A percentile compares a stretch with the other conserved stretches of the same genome.
phyloP scores from a whole-genome alignment of 2,797 vertebrate genomes.

The Toxotes lorentzi region DNA sequence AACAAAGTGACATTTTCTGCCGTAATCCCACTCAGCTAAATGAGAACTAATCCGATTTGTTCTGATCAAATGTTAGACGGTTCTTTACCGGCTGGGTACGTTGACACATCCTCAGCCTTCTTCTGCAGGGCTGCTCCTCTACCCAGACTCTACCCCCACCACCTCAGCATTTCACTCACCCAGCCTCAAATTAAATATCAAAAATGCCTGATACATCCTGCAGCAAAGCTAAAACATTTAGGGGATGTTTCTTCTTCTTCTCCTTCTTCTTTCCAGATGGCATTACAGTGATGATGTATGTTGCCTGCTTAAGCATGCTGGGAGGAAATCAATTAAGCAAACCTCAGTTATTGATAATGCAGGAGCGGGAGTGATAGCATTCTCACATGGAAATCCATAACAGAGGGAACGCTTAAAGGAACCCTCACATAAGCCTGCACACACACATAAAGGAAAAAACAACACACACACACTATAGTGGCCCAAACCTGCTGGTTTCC shows the following conservation, averaged over 20 bases:
- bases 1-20: conserved; percentile 83
- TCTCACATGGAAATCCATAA: conserved; percentile 80
- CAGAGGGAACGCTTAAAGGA: conserved; percentile 51
- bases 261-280: conserved; percentile 39
- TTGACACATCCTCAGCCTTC: conserved; percentile 58
- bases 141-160: neutral
- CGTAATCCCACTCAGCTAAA: conserved; percentile 83
- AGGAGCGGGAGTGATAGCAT: conserved; percentile 70
- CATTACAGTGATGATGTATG: conserved; percentile 68
- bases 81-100: conserved; percentile 55
- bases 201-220: conserved; percentile 54
- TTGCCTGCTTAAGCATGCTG: conserved; percentile 69
- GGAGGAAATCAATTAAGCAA: conserved; percentile 83
- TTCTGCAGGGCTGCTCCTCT: conserved; percentile 44
- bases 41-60: conserved; percentile 83
- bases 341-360: conserved; percentile 79
- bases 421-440: conserved; percentile 19
- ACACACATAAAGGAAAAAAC: conserved; percentile 3
- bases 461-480: conserved; percentile 35
- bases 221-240: conserved; percentile 45
- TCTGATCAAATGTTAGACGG: conserved; percentile 78
- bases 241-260: conserved; percentile 35
- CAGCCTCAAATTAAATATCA: conserved; percentile 67
- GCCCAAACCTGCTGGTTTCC: conserved; percentile 74
- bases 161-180: conserved; percentile 50